Base-by-base conservation (phyloP, 2,113 vertebrate species). In the Triplophysa rosa region DNA sequence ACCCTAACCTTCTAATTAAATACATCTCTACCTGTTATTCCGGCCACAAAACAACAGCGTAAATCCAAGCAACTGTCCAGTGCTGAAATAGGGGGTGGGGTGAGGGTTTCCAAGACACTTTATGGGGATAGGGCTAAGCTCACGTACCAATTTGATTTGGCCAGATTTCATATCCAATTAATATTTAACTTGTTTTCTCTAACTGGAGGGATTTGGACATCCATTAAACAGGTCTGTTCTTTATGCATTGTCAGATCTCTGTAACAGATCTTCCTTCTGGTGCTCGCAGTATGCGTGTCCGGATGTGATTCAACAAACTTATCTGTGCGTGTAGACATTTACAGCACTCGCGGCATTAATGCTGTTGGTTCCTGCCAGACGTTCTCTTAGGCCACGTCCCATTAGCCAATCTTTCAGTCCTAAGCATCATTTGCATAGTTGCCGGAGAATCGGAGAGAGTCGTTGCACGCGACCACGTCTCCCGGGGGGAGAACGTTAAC, bases 201-300 rank as follows among this genome's bases (percentile, higher is more conserved):
- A 21, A 58, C 54, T 21, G 54, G n/a, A 58, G 54, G 54, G 19
- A 21, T 58, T 58, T 58, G 54, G 54, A 58, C 8, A 2, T 58
- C 54, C n/a, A 58, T 58, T n/a, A 58, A 58, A 58, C 19, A 58
- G 54, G 19, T 21, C 54, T n/a, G 19, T 56, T 17, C 49, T 17
- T 21, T 8, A n/a, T 58, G n/a, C 54, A 10, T 58, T 2, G n/a
- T 58, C 54, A 58, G 54, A 58, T 58, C 19, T 58, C 54, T 58
- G 8, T n/a, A 58, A 58, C 54, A 58, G 54, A 58, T 58, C n/a
- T 58, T 58, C 54, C 54, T 58, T 58, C 54, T 58, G 54, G 54
- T 58, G 54, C n/a, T 21, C 1, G 54, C 54, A 58, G n/a, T 58
- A 19, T 21, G n/a, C 54, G 5, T 58, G 19, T 58, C n/a, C 19